Evolutionary conservation across 2,113 vertebrate species (phyloP).

Genomic region (Oreochromis aureus): DNA sequence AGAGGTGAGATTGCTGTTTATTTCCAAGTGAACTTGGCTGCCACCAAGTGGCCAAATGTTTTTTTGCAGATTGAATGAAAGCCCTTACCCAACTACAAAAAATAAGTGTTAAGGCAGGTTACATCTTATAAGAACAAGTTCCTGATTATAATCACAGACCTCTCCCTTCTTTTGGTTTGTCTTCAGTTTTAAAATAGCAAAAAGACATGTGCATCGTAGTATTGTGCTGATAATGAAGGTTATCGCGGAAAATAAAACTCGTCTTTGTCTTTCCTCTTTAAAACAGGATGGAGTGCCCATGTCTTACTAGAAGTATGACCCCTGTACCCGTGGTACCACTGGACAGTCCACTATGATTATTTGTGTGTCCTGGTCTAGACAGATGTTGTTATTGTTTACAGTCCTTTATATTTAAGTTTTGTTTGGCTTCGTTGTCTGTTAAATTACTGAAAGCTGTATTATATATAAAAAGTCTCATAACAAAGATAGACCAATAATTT

Average conservation of each 20-base stretch:
- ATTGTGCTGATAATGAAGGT: not conserved
- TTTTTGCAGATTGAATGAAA: not conserved
- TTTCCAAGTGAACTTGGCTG: not conserved
- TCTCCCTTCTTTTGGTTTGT: not conserved
- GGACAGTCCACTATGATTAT: not conserved
- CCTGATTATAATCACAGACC: not conserved
- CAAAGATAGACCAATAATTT: not conserved
- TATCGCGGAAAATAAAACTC: not conserved
- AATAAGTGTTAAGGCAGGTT: not conserved
- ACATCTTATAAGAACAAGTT: not conserved
- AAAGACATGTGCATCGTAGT: not conserved
- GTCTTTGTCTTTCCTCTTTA: not conserved
- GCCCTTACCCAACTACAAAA: not conserved
- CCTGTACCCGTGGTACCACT: not conserved
- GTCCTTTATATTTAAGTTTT: not conserved
- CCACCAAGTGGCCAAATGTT: not conserved
- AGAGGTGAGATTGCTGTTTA: not conserved
- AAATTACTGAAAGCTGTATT: not conserved
- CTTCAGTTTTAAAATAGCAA: not conserved
- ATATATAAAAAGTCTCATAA: not conserved
- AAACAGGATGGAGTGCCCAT: conserved; percentile 14
- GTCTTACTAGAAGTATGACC: not conserved
- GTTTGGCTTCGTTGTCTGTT: conserved; percentile 25
- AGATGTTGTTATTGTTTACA: not conserved
- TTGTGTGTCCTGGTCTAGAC: not conserved